Base-by-base conservation (phyloP, 2,888 invertebrate genomes). In the Euclidia mi region DNA sequence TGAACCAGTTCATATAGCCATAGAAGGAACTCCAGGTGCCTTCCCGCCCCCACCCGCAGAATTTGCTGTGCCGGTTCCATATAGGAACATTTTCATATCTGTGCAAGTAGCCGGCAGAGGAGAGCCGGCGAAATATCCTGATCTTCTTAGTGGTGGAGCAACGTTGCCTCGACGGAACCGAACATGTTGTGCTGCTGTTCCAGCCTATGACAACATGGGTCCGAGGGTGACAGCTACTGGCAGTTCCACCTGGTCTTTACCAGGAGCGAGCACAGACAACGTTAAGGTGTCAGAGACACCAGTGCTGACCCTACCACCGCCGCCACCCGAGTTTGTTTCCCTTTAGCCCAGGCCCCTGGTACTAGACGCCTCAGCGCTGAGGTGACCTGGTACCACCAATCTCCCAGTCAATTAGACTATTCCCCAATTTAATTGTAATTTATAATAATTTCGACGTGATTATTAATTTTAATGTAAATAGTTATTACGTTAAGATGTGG, bases 161-260 rank as follows among this genome's bases (percentile, higher is more conserved):
- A 91, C 95, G 52, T 72, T 95, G 34, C 96, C 95, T 6, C 83
- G 95, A 47, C 84, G 95, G 44, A 92, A 84, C 65, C 83, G 93
- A 57, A 91, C 88, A 35, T 94, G 92, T 65, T 95, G 91, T 84
- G 89, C 94, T 29, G 94, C 92, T 68, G 94, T 91, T 67, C 96
- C 97, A 29, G 97, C 97, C 45, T 98, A 98, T 86, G 98, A 98
- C 90, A 98, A 98, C 89, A 98, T 98, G 97, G 98, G 98, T 0
- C 97, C 98, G 32, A 95, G 98, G 76, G 97, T 98, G 47, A 98
- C 98, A n/a, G 98, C 98, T 10, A 97, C 97, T 0, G 88, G 98
- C 95, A 81, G 98, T 96, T 93, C 98, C 0, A 97, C 97, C 9
- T 96, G 98, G 84, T 98, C 98, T 12, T 92, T 98, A 71, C 97